phyloP scores from a whole-genome alignment of 2,797 vertebrate species.

The Tiaroga cobitis region DNA sequence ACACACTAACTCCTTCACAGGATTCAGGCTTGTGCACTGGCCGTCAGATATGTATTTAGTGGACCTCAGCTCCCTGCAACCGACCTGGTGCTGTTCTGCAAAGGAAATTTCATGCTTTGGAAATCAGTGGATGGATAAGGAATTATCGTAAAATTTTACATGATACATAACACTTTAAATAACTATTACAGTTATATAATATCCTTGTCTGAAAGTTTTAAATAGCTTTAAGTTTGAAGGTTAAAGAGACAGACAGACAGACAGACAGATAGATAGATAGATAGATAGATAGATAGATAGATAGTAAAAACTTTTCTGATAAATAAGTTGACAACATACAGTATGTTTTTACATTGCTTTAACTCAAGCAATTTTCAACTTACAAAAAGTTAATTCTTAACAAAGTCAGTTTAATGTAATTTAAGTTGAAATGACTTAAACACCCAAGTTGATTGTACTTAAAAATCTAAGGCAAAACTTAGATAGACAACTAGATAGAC shows the following conservation, averaged over 20 bases:
- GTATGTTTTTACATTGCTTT: too few species aligned
- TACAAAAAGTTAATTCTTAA: too few species aligned
- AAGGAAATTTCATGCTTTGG: constrained; percentile 37
- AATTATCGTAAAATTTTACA: not conserved
- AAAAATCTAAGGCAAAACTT: too few species aligned
- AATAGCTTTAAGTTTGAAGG: not conserved
- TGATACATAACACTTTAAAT: not conserved
- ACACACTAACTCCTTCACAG: constrained; percentile 94
- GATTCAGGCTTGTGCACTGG: constrained; percentile 93
- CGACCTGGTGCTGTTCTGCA: constrained; percentile 86
- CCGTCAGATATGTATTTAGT: constrained; percentile 97
- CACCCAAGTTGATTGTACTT: too few species aligned
- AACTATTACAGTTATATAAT: too few species aligned
- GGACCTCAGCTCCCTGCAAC: constrained; percentile 92
- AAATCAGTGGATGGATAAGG: not conserved
- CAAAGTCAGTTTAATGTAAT: too few species aligned
- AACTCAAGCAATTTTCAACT: too few species aligned
- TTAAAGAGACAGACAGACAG: not conserved
- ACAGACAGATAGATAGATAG: not conserved
- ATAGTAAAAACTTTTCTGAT: too few species aligned
- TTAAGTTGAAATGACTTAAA: too few species aligned
- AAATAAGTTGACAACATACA: too few species aligned
- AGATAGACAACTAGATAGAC: not conserved
- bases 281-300: not conserved
- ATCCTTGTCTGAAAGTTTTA: not conserved